Evolutionary conservation across 1,140 invertebrate species (phyloP), one percentile per base, ranked within the genome.

Genomic region (Rhizoglyphus robini): DNA sequence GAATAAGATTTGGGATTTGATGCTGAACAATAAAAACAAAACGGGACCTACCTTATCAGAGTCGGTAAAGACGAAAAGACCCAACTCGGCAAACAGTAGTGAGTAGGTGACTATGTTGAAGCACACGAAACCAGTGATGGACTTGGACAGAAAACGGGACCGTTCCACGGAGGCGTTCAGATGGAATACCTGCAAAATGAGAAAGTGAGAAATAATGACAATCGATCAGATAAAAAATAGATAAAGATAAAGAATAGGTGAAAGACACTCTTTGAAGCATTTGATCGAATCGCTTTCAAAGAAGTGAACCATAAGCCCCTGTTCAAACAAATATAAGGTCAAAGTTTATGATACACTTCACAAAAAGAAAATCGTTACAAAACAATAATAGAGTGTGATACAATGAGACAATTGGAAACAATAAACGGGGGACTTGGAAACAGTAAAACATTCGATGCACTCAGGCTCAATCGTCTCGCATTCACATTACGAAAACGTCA

Each of bases 81-180:
- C 76, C 48, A 92, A 83, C 75, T 92, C 88, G 13, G 87, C 85
- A 3, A 88, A 76, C 47, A 93, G 81, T 27, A 96, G 77, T 31
- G 88, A 87, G 77, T 91, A 95, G 48, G 83, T 86, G 70, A 95
- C 84, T 60, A 92, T 78, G 75, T 94, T 95, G 76, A 94, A 94
- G 1, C 87, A 83, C 20, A 89, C 81, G 74, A 95, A 95, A 29
- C 86, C 90, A n/a, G 92, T 78, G 74, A 90, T 89, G 36, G 89
- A 91, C 79, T 95, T 96, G 41, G 88, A 90, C 30, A 96, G 80
- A 76, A 96, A 94, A 11, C 74, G 68, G 36, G 87, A 87, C 67
- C 84, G 84, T 72, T 92, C 88, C 81, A 85, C 89, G 48, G 84
- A 82, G 65, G 91, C 84, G 72, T 90, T 85, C n/a, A 94, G 76